Base-by-base conservation (phyloP, 2,888 invertebrate genomes). In the Metopia argyrocephala region DNA sequence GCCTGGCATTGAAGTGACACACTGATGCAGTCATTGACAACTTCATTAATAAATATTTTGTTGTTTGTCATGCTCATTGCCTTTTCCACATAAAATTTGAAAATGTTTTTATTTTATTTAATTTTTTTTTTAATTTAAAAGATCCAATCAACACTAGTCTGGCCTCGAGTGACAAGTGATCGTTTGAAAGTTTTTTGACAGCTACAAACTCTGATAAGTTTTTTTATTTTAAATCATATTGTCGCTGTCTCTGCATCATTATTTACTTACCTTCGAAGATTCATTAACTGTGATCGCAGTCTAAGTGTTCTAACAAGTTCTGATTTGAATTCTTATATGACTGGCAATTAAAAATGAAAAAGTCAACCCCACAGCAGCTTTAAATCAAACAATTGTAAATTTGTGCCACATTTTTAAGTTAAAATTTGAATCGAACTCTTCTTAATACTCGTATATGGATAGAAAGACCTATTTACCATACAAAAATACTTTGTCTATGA, bases 1-100 rank as follows among this genome's bases (percentile, higher is more conserved):
- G 45, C 61, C 57, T 45, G 84, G 79, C 84, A 85, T 83, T 87
- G 87, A 84, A 12, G 38, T 9, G 15, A 9, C 12, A 15, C 38
- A 12, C 38, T 38, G 9, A n/a, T 85, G 83, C 73, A 79, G 83
- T 64, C 65, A 84, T 85, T 88, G 87, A 89, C 87, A 86, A 84
- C 87, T 88, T 88, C 87, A 88, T 88, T 88, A 87, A 88, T 87
- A 86, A 84, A 85, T 83, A 85, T 83, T 84, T 83, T 83, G 56
- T 70, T 66, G 65, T 75, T 78, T 78, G 56, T 81, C 70, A 61
- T 75, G 74, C 66, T 70, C 48, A 48, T 18, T n/a, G 20, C 18
- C 7, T 48, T 18, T 48, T 48, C 48, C 38, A 57, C n/a, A 12
- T 7, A 38, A 71, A 54, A 45, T 28, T 56, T 15, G 23, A 48